These are phyloP conservation scores for Syngnathus floridae DNA, from an alignment of 2,113 vertebrate species.

Conservation along the genomic window DNA sequence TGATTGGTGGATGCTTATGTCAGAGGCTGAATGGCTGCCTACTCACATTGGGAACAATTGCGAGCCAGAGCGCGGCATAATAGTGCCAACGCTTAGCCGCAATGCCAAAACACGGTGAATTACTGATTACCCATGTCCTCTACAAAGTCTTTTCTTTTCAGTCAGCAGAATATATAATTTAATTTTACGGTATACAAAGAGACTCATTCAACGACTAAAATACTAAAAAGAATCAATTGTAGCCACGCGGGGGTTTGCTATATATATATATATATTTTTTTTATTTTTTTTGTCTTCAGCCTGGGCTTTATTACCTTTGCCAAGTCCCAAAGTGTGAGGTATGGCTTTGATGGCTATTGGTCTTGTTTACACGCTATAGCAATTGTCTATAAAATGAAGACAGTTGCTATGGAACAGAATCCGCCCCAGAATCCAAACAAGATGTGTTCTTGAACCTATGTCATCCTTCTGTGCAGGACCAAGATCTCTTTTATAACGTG, in stretches of 20 bases:
- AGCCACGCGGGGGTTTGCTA: background rate
- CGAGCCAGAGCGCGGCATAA: slow-evolving; percentile 19
- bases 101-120: slow-evolving; percentile 19
- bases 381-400: background rate
- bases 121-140: slow-evolving; percentile 3
- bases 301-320: background rate
- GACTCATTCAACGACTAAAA: background rate
- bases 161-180: slow-evolving; percentile 1
- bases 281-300: background rate
- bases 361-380: background rate
- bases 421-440: background rate
- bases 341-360: background rate
- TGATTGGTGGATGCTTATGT: slow-evolving; percentile 6
- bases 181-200: slow-evolving; percentile 1
- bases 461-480: too few relatives aligned
- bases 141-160: background rate
- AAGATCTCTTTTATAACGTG: too few relatives aligned
- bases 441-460: too few relatives aligned
- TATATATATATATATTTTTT: background rate
- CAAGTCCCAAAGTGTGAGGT: background rate
- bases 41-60: slow-evolving; percentile 15
- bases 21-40: slow-evolving; percentile 22
- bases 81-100: slow-evolving; percentile 14
- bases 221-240: background rate
- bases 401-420: background rate